These are phyloP conservation scores for Nasonovia ribisnigri DNA, from an alignment of 2,888 invertebrate species.

Conservation along the genomic window DNA sequence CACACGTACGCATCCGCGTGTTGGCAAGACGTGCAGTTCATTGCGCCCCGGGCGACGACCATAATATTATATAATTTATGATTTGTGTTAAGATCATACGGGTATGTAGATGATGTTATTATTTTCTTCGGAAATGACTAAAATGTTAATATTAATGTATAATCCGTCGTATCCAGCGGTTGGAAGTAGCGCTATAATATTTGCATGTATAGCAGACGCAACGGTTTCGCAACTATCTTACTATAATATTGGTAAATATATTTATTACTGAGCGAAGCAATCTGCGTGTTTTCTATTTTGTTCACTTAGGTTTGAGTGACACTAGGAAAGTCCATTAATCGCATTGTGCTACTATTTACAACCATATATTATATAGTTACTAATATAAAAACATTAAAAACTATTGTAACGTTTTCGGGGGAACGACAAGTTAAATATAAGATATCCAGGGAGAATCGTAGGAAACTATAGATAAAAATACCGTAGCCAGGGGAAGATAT, in stretches of 20 bases:
- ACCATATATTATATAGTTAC: background rate
- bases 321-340: background rate
- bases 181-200: background rate
- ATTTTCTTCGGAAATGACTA: background rate
- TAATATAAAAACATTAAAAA: too few species aligned
- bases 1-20: conserved; percentile 50
- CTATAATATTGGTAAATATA: background rate
- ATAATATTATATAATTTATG: background rate
- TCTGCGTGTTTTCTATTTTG: background rate
- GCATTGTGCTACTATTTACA: background rate
- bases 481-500: too few species aligned
- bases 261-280: background rate
- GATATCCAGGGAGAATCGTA: too few species aligned
- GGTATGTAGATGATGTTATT: background rate
- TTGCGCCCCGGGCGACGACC: background rate
- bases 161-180: background rate
- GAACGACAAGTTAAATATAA: too few species aligned
- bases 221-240: background rate
- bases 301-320: background rate
- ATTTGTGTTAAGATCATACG: background rate
- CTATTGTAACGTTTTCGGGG: too few species aligned
- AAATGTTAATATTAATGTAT: background rate
- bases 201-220: background rate
- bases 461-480: too few species aligned
- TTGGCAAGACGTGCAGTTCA: background rate